Base-by-base conservation (phyloP, 2,113 vertebrate genomes). In the Natator depressus region DNA sequence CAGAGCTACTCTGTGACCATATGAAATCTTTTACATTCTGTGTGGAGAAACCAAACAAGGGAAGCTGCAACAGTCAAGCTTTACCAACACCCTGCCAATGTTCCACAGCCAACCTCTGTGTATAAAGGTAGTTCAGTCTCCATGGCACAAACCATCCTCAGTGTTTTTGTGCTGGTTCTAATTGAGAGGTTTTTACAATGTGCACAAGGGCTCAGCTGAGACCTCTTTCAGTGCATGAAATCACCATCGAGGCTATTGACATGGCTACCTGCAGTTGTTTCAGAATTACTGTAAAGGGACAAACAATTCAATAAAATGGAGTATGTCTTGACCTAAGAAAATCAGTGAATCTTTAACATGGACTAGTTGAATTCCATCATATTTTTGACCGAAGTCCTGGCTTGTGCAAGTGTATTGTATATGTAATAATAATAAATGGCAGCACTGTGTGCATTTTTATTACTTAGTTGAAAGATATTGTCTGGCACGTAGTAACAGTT, bases 201-300 rank as follows among this genome's bases (percentile, higher is more conserved):
- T 91, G 78, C 38, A 79, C 8, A 4, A 17, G 31, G 17, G 2
- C 16, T 51, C 85, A 14, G 8, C 38, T 8, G 47, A n/a, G 5
- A 22, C 31, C 2, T 38, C 53, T 50, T 54, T 88, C 5, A 2
- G 8, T 50, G 0, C 6, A 19, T 46, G 85, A 17, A 35, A 53
- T 80, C 42, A 72, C 69, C 42, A 17, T 0, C 0, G 22, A 46
- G 46, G 75, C 75, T 14, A 12, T 78, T 2, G 51, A 2, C 1
- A 1, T 42, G 50, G 35, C 69, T 62, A 38, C 25, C 42, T 16
- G 11, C 29, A 29, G 42, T 62, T 75, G 59, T 47, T 76, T 87
- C 84, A 86, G 51, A 88, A 42, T 57, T 62, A 49, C 0, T 0
- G 17, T 25, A 2, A 0, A 0, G 57, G 22, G 12, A 88, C 65